phyloP scores from a whole-genome alignment of 2,888 invertebrate species.

The Malacosoma neustria region DNA sequence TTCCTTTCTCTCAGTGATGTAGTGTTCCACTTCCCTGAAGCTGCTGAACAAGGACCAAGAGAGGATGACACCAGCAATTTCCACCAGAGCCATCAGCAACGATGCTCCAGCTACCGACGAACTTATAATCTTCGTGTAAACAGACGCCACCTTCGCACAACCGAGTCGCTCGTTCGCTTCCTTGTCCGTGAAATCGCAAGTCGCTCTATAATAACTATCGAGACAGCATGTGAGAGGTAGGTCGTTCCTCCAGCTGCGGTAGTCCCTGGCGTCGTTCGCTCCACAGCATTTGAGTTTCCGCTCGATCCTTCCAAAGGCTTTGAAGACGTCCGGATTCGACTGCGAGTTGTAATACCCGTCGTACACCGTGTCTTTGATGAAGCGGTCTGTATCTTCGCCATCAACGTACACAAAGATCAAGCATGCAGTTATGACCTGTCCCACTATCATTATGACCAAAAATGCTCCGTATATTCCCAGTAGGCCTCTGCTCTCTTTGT shows the following conservation, averaged over 20 bases:
- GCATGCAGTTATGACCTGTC: constrained; percentile 51
- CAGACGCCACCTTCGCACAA: constrained; percentile 67
- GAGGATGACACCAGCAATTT: constrained; percentile 48
- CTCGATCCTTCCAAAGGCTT: constrained; percentile 56
- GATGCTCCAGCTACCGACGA: constrained; percentile 61
- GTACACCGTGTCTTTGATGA: constrained; percentile 65
- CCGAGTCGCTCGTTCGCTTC: constrained; percentile 65
- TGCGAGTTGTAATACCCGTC: constrained; percentile 66
- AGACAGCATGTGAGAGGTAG: constrained; percentile 57
- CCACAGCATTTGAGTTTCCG: constrained; percentile 61
- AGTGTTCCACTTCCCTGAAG: constrained; percentile 61
- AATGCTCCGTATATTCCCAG: constrained; percentile 56
- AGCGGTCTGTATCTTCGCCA: constrained; percentile 59
- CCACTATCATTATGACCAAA: constrained; percentile 45
- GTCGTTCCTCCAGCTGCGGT: constrained; percentile 63
- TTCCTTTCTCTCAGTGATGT: constrained; percentile 60
- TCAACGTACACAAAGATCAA: constrained; percentile 65
- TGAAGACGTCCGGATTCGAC: constrained; percentile 57
- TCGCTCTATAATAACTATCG: constrained; percentile 59
- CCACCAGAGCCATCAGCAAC: constrained; percentile 47
- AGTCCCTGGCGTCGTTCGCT: constrained; percentile 63
- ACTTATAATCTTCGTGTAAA: constrained; percentile 64
- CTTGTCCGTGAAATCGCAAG: constrained; percentile 64
- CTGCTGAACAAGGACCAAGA: constrained; percentile 60
- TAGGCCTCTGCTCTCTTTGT: constrained; percentile 51